These are phyloP conservation scores for Tetranychus truncatus DNA, from an alignment of 2,888 invertebrate genomes.

Conservation along the genomic window DNA sequence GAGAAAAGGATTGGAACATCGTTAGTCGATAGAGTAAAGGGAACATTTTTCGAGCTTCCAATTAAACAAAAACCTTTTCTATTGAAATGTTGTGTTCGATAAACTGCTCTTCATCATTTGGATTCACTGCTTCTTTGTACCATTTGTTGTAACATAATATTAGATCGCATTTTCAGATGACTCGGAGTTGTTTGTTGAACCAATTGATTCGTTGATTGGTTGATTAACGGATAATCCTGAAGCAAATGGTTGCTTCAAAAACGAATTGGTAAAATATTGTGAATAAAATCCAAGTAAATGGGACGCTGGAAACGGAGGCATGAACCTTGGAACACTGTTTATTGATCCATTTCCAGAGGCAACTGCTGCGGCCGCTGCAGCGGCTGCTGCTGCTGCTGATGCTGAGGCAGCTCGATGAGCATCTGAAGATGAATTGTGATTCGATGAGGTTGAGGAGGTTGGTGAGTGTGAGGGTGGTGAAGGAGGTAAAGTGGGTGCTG, in stretches of 20 bases:
- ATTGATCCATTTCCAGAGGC: not conserved
- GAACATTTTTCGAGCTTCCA: too few relatives aligned
- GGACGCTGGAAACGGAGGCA: conserved; percentile 11
- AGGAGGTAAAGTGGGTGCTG: not conserved
- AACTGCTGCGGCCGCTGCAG: not conserved
- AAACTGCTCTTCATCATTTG: not conserved
- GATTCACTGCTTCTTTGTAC: not conserved
- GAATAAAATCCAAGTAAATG: conserved; percentile 12
- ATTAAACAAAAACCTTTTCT: too few relatives aligned
- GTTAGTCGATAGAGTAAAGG: too few relatives aligned
- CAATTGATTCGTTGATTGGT: not conserved
- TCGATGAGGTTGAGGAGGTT: conserved; percentile 4
- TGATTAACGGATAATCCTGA: not conserved
- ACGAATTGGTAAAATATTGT: conserved; percentile 4
- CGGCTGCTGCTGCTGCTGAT: not conserved
- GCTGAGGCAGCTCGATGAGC: not conserved
- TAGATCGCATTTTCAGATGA: not conserved
- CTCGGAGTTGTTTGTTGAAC: not conserved
- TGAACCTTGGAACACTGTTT: not conserved
- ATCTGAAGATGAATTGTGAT: not conserved
- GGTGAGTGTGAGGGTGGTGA: not conserved
- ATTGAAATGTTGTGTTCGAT: not conserved
- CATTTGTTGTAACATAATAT: not conserved
- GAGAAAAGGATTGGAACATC: too few relatives aligned
- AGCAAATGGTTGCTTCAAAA: not conserved